Conservation (phyloP, 1,140 invertebrate species). For the Cyclargus thomasi region DNA sequence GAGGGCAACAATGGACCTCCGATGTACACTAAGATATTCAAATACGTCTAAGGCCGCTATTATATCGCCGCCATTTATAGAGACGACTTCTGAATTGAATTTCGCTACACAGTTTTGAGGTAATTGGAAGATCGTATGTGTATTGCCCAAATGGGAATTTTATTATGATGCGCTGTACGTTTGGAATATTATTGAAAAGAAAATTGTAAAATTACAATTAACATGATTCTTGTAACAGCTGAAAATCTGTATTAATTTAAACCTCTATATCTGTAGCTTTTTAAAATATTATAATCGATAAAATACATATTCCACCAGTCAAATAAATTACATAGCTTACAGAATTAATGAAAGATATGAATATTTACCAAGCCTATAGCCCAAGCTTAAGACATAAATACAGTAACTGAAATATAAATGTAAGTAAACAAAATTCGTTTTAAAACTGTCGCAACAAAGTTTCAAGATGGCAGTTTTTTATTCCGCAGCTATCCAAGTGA, state of each 20-base stretch:
- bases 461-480: slow-evolving; percentile 32
- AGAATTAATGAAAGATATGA: too few relatives aligned
- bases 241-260: too few relatives aligned
- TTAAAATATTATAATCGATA: too few relatives aligned
- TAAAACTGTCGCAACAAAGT: slow-evolving; percentile 28
- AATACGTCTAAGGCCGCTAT: slow-evolving; percentile 69
- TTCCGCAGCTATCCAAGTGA: slow-evolving; percentile 29
- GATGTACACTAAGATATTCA: slow-evolving; percentile 70
- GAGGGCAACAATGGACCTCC: slow-evolving; percentile 60
- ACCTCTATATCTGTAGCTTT: too few relatives aligned
- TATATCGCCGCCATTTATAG: slow-evolving; percentile 62
- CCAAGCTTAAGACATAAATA: too few relatives aligned
- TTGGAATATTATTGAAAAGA: too few relatives aligned
- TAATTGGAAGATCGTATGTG: slow-evolving; percentile 31
- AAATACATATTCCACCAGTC: too few relatives aligned
- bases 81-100: slow-evolving; percentile 46
- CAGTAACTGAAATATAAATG: neutral
- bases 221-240: too few relatives aligned
- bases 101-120: slow-evolving; percentile 36
- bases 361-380: too few relatives aligned
- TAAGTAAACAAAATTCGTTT: slow-evolving; percentile 18
- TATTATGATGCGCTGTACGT: too few relatives aligned
- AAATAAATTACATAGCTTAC: too few relatives aligned
- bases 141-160: slow-evolving; percentile 13
- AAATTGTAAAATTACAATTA: too few relatives aligned